These are phyloP conservation scores for Clitarchus hookeri DNA, from an alignment of 2,888 invertebrate genomes.

Conservation along the genomic window DNA sequence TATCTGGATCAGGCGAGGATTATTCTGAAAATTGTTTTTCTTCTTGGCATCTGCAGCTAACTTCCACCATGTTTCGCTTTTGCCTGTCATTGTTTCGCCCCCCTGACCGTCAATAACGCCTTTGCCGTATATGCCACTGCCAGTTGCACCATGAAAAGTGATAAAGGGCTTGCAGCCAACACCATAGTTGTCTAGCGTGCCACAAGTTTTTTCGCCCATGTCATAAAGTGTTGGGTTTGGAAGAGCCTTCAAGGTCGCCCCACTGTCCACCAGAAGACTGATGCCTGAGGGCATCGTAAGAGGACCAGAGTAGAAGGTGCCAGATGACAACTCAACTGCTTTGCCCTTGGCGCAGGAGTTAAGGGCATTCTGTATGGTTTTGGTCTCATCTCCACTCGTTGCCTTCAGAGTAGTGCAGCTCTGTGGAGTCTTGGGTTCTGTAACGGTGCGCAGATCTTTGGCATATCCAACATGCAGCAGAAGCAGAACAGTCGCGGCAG, in stretches of 20 bases:
- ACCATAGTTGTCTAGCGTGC: neutral
- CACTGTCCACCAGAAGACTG: neutral
- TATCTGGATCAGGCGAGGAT: neutral
- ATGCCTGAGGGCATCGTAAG: neutral
- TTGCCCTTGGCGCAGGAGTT: neutral
- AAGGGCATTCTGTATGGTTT: neutral
- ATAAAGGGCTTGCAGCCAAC: neutral
- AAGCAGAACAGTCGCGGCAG: neutral
- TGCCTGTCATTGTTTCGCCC: neutral
- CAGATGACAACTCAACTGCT: neutral
- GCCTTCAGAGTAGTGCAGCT: neutral
- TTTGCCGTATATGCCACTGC: neutral
- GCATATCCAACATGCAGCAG: neutral
- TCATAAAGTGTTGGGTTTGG: neutral
- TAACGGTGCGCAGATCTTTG: neutral
- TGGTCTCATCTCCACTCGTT: neutral
- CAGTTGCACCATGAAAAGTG: neutral
- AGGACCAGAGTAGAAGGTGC: neutral
- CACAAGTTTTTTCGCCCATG: neutral
- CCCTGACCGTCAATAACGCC: neutral
- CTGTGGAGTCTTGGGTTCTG: neutral
- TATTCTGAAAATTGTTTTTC: neutral
- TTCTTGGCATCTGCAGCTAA: neutral
- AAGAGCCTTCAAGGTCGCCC: neutral
- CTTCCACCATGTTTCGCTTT: neutral